A percentile compares a stretch with the other conserved stretches of the same genome.
Conservation (phyloP, 2,797 vertebrate species). For the Cottoperca gobio region DNA sequence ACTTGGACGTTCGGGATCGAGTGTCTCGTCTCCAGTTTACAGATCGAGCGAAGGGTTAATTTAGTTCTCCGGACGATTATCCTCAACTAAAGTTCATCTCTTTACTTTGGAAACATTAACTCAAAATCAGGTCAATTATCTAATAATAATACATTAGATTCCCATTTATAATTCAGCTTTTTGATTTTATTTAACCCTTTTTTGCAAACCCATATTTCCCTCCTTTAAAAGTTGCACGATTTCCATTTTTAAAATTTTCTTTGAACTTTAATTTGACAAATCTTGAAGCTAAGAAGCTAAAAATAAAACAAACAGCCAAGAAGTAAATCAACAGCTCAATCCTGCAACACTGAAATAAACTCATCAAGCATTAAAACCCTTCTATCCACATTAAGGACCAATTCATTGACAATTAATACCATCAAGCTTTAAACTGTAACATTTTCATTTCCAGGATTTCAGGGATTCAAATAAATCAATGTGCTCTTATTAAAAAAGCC, state of each 20-base stretch:
- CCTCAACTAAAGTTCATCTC: neutral
- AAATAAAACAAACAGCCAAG: neutral
- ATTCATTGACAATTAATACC: neutral
- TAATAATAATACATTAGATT: too few species aligned
- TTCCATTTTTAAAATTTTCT: neutral
- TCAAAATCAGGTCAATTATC: neutral
- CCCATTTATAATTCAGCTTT: neutral
- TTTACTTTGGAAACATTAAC: neutral
- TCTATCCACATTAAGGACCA: neutral
- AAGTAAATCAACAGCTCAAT: neutral
- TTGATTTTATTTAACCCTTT: neutral
- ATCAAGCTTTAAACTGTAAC: neutral
- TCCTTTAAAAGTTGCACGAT: neutral
- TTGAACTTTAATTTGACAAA: neutral
- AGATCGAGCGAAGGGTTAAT: neutral
- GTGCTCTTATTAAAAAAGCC: neutral
- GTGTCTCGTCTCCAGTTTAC: conserved; percentile 21
- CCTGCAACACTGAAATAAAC: neutral
- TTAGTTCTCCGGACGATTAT: neutral
- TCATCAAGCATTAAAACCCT: neutral
- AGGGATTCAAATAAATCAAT: too few species aligned
- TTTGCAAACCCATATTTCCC: neutral
- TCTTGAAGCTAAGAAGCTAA: neutral
- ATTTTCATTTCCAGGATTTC: neutral
- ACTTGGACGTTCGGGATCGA: conserved; percentile 59